Percentiles rank a stretch among this genome's conserved stretches.
Conservation (phyloP, 2,888 invertebrate species). For the Leptopilina syphax region DNA sequence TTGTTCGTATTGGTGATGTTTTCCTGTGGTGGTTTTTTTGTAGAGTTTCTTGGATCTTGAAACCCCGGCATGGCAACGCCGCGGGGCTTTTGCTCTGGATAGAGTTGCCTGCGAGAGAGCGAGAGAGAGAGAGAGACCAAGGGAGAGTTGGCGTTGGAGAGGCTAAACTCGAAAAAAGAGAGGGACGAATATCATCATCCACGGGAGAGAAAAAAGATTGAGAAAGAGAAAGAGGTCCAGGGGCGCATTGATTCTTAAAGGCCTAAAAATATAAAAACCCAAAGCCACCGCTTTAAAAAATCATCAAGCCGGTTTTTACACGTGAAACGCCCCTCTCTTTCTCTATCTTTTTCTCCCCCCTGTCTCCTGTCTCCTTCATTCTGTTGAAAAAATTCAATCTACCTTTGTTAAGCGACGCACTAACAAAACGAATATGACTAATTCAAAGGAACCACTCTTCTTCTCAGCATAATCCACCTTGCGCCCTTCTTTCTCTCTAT, state of each 20-base stretch:
- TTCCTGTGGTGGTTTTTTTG: conserved; percentile 65
- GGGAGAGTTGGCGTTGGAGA: conserved; percentile 17
- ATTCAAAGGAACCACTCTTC: conserved; percentile 10
- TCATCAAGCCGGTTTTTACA: conserved; percentile 27
- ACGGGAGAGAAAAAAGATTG: conserved; percentile 36
- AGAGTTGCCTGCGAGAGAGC: conserved; percentile 52
- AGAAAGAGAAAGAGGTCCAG: conserved; percentile 21
- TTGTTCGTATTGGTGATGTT: conserved; percentile 57
- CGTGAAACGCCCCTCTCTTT: not conserved
- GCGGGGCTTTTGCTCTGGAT: conserved; percentile 61
- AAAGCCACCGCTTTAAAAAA: conserved; percentile 11
- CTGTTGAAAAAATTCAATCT: conserved; percentile 12
- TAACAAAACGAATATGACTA: conserved; percentile 9
- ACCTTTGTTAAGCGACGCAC: not conserved
- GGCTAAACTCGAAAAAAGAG: conserved; percentile 31
- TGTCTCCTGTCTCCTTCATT: not conserved
- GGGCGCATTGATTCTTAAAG: conserved; percentile 26
- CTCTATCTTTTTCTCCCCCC: not conserved
- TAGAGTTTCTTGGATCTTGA: conserved; percentile 67
- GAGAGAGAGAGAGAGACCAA: conserved; percentile 39
- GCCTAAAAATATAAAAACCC: not conserved
- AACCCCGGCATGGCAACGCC: conserved; percentile 70
- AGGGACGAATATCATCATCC: conserved; percentile 22
- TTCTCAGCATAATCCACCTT: conserved; percentile 14
- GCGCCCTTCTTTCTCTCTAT: not conserved